Conservation (phyloP, 2,113 vertebrate genomes). For the Oncorhynchus kisutch region DNA sequence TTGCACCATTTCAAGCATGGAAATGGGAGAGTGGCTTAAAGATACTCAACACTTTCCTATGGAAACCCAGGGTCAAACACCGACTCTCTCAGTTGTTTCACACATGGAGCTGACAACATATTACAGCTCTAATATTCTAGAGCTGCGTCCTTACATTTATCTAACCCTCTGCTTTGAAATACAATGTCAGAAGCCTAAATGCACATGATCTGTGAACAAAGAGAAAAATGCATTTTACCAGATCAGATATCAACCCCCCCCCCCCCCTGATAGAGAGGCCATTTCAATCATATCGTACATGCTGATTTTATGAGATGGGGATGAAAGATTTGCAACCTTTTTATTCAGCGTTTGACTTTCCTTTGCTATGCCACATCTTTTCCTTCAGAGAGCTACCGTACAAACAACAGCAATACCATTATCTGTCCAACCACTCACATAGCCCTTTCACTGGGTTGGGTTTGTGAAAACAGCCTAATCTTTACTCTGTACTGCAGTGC, state of each 20-base stretch:
- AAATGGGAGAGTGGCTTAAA: conserved; percentile 44
- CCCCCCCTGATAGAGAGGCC: not conserved
- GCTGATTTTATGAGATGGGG: not conserved
- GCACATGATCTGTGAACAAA: conserved; percentile 5
- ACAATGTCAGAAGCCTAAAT: not conserved
- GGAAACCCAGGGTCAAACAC: conserved; percentile 35
- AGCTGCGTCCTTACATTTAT: conserved; percentile 5
- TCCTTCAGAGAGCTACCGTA: not conserved
- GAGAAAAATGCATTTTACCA: not conserved
- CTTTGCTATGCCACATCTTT: not conserved
- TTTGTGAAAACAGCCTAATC: conserved; percentile 16
- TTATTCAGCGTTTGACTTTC: not conserved
- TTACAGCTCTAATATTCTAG: not conserved
- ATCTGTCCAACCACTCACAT: conserved; percentile 9
- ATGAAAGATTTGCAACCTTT: not conserved
- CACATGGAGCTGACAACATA: conserved; percentile 26
- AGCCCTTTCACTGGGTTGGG: conserved; percentile 3
- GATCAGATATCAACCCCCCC: not conserved
- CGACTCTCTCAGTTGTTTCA: conserved; percentile 35
- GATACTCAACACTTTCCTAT: conserved; percentile 36
- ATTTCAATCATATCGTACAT: not conserved
- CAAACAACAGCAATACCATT: conserved; percentile 17
- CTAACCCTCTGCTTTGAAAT: conserved; percentile 1
- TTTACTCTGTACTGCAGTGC: conserved; percentile 1
- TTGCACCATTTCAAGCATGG: conserved; percentile 59